phyloP scores from a whole-genome alignment of 2,797 vertebrate species.

The Oreochromis grahami region DNA sequence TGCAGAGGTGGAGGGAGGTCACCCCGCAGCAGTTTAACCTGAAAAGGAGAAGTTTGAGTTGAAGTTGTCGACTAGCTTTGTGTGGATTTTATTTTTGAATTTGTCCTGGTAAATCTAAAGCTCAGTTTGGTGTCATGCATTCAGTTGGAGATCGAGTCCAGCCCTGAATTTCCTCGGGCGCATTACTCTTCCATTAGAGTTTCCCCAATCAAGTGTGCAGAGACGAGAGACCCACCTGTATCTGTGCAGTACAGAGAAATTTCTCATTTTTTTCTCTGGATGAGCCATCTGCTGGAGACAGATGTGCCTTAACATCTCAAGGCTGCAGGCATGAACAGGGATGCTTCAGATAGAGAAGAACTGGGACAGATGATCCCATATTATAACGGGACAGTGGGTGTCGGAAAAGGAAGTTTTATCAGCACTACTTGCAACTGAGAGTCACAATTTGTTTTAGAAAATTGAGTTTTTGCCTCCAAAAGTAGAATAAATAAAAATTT shows the following conservation, averaged over 20 bases:
- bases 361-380: background rate
- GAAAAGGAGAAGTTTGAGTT: background rate
- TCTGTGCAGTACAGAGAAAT: background rate
- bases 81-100: background rate
- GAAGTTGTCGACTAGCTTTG: background rate
- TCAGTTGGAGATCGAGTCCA: conserved; percentile 2
- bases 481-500: background rate
- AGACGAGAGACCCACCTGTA: conserved; percentile 9
- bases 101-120: background rate
- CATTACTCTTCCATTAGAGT: background rate
- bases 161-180: background rate
- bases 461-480: background rate
- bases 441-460: background rate
- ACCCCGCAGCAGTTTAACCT: background rate
- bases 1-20: conserved; percentile 32
- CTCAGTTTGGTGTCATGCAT: conserved; percentile 2
- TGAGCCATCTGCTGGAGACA: conserved; percentile 27
- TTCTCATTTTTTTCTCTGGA: conserved; percentile 20
- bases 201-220: background rate
- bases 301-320: conserved; percentile 25
- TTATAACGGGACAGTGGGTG: background rate
- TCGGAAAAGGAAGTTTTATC: background rate
- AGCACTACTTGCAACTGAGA: background rate
- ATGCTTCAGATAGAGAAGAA: conserved; percentile 23
- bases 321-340: conserved; percentile 21